phyloP scores from a whole-genome alignment of 2,113 vertebrate genomes.

The Enhydra lutris region DNA sequence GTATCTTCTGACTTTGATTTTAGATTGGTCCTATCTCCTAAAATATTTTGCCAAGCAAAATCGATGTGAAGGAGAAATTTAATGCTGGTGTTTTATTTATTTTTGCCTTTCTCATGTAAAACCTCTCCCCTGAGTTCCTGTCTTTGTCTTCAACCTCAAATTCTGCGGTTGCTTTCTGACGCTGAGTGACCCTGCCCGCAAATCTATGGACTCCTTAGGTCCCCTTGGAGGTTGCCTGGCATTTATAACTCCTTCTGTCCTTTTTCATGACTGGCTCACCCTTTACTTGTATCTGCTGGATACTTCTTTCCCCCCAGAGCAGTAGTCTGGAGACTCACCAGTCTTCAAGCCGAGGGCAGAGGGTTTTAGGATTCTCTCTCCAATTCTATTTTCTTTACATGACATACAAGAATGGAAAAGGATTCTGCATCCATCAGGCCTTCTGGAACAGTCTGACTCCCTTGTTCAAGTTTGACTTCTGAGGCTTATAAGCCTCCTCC shows the following conservation, averaged over 20 bases:
- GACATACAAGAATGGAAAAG: not conserved
- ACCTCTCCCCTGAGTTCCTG: not conserved
- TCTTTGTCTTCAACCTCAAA: not conserved
- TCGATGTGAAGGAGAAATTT: not conserved
- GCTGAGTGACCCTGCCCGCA: not conserved
- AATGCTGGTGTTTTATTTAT: not conserved
- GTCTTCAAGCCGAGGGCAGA: not conserved
- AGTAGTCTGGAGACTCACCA: not conserved
- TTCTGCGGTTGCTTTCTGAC: not conserved
- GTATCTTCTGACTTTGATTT: not conserved
- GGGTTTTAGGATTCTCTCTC: not conserved
- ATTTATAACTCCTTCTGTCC: not conserved
- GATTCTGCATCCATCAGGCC: not conserved
- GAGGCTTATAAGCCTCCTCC: not conserved
- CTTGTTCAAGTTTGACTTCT: not conserved
- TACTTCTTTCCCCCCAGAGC: not conserved
- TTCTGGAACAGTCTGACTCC: not conserved
- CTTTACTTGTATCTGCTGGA: not conserved
- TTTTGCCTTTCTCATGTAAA: not conserved
- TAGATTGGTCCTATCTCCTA: not conserved
- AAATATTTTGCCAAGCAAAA: constrained; percentile 31
- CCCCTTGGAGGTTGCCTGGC: not conserved
- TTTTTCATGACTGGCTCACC: not conserved
- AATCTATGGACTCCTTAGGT: not conserved
- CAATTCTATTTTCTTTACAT: not conserved